Evolutionary conservation across 1,140 invertebrate species (phyloP).

Genomic region (Megathymus violae): DNA sequence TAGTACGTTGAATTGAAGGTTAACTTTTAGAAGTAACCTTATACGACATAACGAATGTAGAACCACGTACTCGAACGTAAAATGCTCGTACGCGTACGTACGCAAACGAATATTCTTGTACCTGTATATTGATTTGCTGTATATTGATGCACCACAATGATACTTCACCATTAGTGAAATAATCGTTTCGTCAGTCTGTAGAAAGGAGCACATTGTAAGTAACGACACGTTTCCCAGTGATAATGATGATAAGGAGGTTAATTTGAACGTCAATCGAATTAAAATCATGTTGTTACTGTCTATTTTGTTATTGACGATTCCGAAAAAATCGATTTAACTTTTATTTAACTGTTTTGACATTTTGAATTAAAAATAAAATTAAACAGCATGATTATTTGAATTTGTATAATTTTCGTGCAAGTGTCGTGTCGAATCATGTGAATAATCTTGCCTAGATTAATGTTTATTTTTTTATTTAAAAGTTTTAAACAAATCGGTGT

Average conservation of each 20-base stretch:
- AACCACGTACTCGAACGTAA: neutral
- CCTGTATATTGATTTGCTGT: neutral
- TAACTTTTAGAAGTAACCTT: no score
- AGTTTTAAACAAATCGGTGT: slow-evolving; percentile 31
- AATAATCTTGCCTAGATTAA: slow-evolving; percentile 63
- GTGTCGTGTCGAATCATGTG: slow-evolving; percentile 55
- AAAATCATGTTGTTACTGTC: slow-evolving; percentile 9
- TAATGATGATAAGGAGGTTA: slow-evolving; percentile 37
- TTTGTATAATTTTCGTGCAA: slow-evolving; percentile 45
- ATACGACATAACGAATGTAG: no score
- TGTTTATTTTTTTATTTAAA: slow-evolving; percentile 48
- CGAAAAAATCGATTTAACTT: slow-evolving; percentile 62
- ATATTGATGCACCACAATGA: no score
- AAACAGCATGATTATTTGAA: neutral
- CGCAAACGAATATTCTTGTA: neutral
- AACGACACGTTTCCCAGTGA: slow-evolving; percentile 38
- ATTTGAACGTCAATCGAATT: slow-evolving; percentile 18
- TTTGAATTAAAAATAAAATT: slow-evolving; percentile 20
- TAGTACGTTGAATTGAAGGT: no score
- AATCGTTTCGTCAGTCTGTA: slow-evolving; percentile 35
- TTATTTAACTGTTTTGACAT: slow-evolving; percentile 11
- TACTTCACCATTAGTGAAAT: slow-evolving; percentile 29
- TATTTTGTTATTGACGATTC: slow-evolving; percentile 51
- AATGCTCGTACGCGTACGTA: neutral
- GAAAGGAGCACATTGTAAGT: slow-evolving; percentile 40